Percentiles rank a stretch among this genome's conserved stretches.
Evolutionary conservation across 2,113 vertebrate genomes (phyloP).

Genomic region (Nestor notabilis): DNA sequence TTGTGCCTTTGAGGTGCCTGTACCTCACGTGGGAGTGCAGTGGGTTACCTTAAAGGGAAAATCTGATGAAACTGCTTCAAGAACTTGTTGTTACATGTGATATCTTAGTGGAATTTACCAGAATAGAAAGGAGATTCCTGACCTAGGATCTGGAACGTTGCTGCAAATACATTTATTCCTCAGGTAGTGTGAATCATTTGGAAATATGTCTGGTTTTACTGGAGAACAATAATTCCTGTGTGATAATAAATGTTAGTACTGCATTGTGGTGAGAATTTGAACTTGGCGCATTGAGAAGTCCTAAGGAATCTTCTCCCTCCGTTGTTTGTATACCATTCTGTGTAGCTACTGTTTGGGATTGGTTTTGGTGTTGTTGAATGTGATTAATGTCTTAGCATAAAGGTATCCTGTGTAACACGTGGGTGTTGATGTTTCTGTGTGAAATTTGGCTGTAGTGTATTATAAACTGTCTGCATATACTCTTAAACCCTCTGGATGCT

Average conservation of each 20-base stretch:
- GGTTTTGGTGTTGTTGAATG: background rate
- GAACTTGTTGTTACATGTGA: conserved; percentile 69
- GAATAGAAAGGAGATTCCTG: conserved; percentile 52
- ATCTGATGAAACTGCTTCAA: conserved; percentile 58
- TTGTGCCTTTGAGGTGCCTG: conserved; percentile 33
- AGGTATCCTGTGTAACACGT: background rate
- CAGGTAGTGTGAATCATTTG: conserved; percentile 53
- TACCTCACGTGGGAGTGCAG: conserved; percentile 51
- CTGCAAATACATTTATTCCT: conserved; percentile 19
- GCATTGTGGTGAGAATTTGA: background rate
- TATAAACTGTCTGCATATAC: background rate
- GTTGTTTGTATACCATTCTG: background rate
- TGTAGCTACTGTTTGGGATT: background rate
- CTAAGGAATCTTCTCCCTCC: background rate
- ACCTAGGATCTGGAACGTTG: conserved; percentile 47
- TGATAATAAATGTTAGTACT: background rate
- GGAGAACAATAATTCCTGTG: background rate
- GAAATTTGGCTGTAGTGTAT: background rate
- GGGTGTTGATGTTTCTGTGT: background rate
- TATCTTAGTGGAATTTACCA: conserved; percentile 49
- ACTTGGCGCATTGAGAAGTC: background rate
- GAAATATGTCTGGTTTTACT: conserved; percentile 1
- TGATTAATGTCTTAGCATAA: background rate
- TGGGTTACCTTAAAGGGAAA: conserved; percentile 59
- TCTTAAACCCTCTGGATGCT: background rate